Conservation (phyloP, 2,797 vertebrate genomes). For the Dermochelys coriacea region DNA sequence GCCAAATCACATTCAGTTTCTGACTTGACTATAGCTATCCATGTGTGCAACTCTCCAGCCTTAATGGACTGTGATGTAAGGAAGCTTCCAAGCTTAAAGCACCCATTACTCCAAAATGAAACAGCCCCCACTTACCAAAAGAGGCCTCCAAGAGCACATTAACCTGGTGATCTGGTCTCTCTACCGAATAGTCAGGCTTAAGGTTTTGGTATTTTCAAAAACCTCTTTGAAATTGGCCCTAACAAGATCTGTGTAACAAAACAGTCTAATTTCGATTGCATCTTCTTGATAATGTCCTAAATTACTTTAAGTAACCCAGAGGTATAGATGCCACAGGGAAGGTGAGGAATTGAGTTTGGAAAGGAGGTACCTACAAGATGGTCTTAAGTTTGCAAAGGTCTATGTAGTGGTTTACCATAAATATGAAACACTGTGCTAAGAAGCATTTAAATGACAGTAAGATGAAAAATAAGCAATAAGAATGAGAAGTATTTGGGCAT, state of each 20-base stretch:
- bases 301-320: not conserved
- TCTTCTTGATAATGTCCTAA: not conserved
- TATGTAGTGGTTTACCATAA: not conserved
- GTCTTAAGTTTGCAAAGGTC: not conserved
- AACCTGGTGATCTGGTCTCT: no score
- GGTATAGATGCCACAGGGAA: not conserved
- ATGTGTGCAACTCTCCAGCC: not conserved
- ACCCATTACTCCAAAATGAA: not conserved
- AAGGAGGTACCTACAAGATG: not conserved
- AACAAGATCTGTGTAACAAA: not conserved
- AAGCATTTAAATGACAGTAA: not conserved
- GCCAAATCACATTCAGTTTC: not conserved
- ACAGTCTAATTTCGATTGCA: not conserved
- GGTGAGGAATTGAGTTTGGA: not conserved
- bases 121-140: not conserved
- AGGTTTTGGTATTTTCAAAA: not conserved
- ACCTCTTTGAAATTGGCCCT: not conserved
- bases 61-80: not conserved
- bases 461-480: not conserved
- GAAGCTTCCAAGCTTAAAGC: not conserved
- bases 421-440: not conserved
- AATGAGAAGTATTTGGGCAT: not conserved
- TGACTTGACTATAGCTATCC: not conserved
- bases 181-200: not conserved
- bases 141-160: no score